phyloP scores from a whole-genome alignment of 2,113 vertebrate species.

The Coregonus clupeaformis region DNA sequence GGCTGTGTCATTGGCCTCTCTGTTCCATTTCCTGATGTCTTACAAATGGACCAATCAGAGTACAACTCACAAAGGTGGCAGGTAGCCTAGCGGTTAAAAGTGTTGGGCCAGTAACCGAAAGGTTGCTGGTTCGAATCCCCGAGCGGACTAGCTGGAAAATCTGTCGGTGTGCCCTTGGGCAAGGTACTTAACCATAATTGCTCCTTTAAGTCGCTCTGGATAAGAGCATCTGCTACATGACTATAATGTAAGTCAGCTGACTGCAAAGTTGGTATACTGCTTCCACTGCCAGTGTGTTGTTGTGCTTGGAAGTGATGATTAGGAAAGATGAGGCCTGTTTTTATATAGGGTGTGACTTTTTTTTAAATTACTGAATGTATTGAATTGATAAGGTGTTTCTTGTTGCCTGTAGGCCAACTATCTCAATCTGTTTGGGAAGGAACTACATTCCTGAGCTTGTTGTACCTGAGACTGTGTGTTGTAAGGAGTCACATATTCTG shows the following conservation, averaged over 20 bases:
- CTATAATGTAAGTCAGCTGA: too few species aligned
- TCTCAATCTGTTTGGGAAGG: constrained; percentile 37
- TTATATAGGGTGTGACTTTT: constrained; percentile 36
- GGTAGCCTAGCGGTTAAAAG: too few species aligned
- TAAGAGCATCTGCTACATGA: too few species aligned
- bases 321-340: constrained; percentile 1
- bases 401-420: constrained; percentile 22
- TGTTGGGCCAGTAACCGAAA: too few species aligned
- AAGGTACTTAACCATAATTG: too few species aligned
- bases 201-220: too few species aligned
- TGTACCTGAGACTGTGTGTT: constrained; percentile 11
- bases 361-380: constrained; percentile 53
- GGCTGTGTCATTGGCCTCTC: constrained; percentile 27
- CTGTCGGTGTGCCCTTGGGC: too few species aligned
- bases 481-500: not conserved
- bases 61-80: not conserved
- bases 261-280: too few species aligned
- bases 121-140: too few species aligned
- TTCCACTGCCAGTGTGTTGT: not conserved
- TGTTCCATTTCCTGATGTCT: constrained; percentile 45
- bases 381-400: constrained; percentile 30
- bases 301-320: not conserved
- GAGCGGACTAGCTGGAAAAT: too few species aligned
- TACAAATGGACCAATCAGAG: constrained; percentile 15
- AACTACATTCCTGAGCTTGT: constrained; percentile 44